Base-by-base conservation (phyloP, 2,113 vertebrate species). In the Melanerpes aurifrons region DNA sequence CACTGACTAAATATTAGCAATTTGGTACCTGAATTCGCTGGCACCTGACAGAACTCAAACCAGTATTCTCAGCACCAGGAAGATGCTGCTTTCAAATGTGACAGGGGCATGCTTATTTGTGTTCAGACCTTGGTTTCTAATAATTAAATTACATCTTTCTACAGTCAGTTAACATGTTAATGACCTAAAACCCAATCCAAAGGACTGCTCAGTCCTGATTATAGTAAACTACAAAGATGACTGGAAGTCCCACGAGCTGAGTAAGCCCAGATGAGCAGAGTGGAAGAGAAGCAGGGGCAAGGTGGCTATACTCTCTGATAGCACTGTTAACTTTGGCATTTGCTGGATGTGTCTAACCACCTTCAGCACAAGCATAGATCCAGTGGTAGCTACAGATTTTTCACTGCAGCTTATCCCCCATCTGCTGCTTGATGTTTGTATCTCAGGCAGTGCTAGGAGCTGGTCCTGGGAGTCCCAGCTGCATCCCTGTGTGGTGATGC, bases 61-160 rank as follows among this genome's bases (percentile, higher is more conserved):
- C 4, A 0, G 1, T 21, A 10, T 50, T 56, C 7, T 12, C 40
- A 68, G 79, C 37, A 18, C 21, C 32, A 58, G 56, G 29, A 53
- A 17, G 6, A 16, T 77, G 53, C 4, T 13, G 43, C 29, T 79
- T 37, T 70, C 40, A 43, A 18, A 17, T 47, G 28, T 32, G 26
- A 18, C 31, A 15, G 40, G 58, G 37, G 26, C 68, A 87, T 7
- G 50, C 21, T 87, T 10, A 16, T n/a, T 85, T 58, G 4, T 48
- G 63, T 68, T 87, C 78, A 70, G 81, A 35, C 50, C 57, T 70
- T 48, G 57, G 47, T 61, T 89, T 32, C 77, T 47, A 7, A 10
- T 76, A 92, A 89, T 93, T 93, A 63, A 93, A 92, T 93, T 61
- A 89, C 67, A 53, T 57, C 35, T 91, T 85, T 48, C 87, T 73